A percentile compares a stretch with the other conserved stretches of the same genome.
Conservation (phyloP, 2,888 invertebrate genomes). For the Horisme vitalbata region DNA sequence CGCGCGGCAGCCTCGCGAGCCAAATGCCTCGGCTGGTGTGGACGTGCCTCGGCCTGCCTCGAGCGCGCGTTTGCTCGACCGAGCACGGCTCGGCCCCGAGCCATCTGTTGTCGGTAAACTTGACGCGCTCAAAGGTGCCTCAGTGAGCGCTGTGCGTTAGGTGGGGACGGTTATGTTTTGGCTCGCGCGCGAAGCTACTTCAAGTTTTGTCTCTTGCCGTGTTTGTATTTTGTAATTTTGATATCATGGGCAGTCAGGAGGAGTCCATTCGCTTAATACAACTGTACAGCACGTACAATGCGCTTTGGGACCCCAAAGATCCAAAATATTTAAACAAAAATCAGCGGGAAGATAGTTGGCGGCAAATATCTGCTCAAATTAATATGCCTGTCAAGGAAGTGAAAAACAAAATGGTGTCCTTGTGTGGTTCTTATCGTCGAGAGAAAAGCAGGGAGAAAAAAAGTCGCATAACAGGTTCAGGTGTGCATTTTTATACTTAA, state of each 20-base stretch:
- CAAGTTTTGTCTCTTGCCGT: not conserved
- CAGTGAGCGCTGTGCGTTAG: no score
- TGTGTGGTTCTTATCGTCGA: not conserved
- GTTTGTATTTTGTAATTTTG: not conserved
- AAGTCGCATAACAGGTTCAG: not conserved
- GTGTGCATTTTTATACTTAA: no score
- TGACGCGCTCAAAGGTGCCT: no score
- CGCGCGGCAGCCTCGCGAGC: no score
- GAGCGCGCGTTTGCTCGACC: no score
- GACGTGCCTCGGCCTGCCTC: no score
- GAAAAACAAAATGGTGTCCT: conserved; percentile 20
- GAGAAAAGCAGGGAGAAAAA: not conserved
- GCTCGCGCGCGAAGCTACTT: not conserved
- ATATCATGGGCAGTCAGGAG: not conserved
- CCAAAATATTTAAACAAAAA: conserved; percentile 8
- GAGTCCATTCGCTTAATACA: conserved; percentile 8
- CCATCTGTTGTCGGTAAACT: no score
- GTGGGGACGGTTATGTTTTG: no score
- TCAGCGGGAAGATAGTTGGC: conserved; percentile 14
- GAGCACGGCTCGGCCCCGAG: no score
- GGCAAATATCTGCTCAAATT: conserved; percentile 6
- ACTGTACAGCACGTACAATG: conserved; percentile 5
- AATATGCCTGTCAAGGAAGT: not conserved
- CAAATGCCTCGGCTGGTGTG: no score
- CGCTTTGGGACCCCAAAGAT: not conserved